Evolutionary conservation across 2,113 vertebrate genomes (phyloP).

Genomic region (Nansenia antarctica): DNA sequence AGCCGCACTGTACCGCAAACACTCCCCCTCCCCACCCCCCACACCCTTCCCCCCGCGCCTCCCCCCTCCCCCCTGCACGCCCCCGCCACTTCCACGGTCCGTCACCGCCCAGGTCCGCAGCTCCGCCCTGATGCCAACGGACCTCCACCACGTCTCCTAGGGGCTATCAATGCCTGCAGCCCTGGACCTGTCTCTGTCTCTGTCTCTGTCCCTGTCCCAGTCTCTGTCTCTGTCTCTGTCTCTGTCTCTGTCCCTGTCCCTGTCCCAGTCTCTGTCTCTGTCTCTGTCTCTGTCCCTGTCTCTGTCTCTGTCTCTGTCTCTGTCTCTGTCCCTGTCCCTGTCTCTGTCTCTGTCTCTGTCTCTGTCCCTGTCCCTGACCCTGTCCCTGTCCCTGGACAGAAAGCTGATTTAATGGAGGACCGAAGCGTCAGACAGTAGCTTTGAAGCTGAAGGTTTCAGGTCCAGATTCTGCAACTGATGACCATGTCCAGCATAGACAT

Average conservation of each 20-base stretch:
- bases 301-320: too few species aligned
- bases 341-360: too few species aligned
- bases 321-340: too few species aligned
- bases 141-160: slow-evolving; percentile 13
- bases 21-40: slow-evolving; percentile 12
- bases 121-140: slow-evolving; percentile 25
- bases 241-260: too few species aligned
- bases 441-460: not conserved
- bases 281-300: too few species aligned
- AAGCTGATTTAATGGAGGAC: not conserved
- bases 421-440: not conserved
- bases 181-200: too few species aligned
- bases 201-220: too few species aligned
- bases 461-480: not conserved
- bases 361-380: too few species aligned
- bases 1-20: slow-evolving; percentile 26
- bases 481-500: not conserved
- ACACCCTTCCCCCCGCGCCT: slow-evolving; percentile 12
- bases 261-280: too few species aligned
- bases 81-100: not conserved
- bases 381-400: not conserved
- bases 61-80: slow-evolving; percentile 16
- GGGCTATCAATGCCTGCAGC: not conserved
- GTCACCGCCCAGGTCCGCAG: not conserved
- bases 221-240: too few species aligned